These are phyloP conservation scores for Hydra vulgaris DNA, from an alignment of 30 jellyfish, hydroid and myxozoan species.

Conservation along the genomic window DNA sequence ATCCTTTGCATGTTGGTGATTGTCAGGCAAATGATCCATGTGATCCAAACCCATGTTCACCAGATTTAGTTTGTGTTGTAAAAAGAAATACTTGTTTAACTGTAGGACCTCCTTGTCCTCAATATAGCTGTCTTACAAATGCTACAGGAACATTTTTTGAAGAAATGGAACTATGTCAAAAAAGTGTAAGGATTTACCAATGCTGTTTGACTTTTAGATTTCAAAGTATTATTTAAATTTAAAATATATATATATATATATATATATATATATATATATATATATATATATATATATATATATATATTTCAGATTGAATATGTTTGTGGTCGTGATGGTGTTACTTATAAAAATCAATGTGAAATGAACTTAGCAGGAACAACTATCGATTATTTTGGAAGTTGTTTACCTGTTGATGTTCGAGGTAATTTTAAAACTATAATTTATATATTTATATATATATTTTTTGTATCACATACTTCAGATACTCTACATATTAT, in stretches of 20 bases:
- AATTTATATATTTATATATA: not conserved
- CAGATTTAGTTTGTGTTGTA: constrained; percentile 41
- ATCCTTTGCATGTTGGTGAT: constrained; percentile 27
- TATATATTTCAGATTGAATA: constrained; percentile 9
- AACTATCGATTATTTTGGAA: constrained; percentile 59
- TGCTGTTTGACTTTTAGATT: too few relatives aligned
- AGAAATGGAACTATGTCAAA: not conserved
- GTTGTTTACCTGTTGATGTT: constrained; percentile 22
- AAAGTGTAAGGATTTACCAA: not conserved
- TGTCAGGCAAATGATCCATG: constrained; percentile 38
- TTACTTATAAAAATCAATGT: constrained; percentile 50
- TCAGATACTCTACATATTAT: too few relatives aligned
- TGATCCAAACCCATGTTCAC: constrained; percentile 31
- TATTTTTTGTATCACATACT: too few relatives aligned
- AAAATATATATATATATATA: not conserved
- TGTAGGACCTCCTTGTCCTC: constrained; percentile 45
- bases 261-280: not conserved
- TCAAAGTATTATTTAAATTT: too few relatives aligned
- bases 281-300: not conserved
- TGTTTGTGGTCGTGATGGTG: constrained; percentile 78
- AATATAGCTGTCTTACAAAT: constrained; percentile 47
- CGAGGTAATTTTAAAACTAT: constrained; percentile 3
- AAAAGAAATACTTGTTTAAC: constrained; percentile 47
- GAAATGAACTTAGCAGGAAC: constrained; percentile 41
- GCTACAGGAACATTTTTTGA: not conserved